Conservation (phyloP, 2,113 vertebrate genomes). For the Bostrychus sinensis region DNA sequence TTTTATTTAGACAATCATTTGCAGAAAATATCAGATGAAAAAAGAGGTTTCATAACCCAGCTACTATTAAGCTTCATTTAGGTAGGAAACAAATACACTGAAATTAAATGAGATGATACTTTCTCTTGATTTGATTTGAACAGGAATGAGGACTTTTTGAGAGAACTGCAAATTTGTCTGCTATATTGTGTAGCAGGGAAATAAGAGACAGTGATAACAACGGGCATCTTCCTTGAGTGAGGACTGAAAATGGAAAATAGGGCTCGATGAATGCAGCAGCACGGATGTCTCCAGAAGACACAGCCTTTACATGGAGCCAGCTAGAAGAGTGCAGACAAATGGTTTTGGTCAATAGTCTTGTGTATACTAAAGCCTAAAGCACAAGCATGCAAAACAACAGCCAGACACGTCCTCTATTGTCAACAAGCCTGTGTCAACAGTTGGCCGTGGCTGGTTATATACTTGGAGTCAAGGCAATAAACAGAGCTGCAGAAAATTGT, state of each 20-base stretch:
- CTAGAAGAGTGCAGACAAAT: constrained; percentile 5
- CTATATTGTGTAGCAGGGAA: background rate
- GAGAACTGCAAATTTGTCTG: background rate
- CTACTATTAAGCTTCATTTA: too few relatives aligned
- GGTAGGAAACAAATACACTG: too few relatives aligned
- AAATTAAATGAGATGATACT: too few relatives aligned
- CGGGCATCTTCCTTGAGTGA: constrained; percentile 1
- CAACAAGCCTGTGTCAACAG: background rate
- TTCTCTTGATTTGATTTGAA: too few relatives aligned
- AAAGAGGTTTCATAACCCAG: too few relatives aligned
- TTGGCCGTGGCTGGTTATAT: background rate
- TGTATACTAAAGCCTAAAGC: background rate
- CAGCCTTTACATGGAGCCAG: constrained; percentile 16
- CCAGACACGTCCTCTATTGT: background rate
- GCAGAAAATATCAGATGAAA: too few relatives aligned
- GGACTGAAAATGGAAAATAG: constrained; percentile 24
- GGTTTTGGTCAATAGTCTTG: background rate
- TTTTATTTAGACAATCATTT: too few relatives aligned
- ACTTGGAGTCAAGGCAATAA: background rate
- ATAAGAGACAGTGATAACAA: constrained; percentile 14
- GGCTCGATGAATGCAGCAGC: background rate
- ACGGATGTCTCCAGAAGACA: constrained; percentile 13
- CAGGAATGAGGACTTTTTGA: too few relatives aligned
- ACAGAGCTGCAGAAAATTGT: background rate
- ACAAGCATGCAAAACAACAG: background rate